Evolutionary conservation across 1,140 invertebrate species (phyloP).

Genomic region (Berghia stephanieae): DNA sequence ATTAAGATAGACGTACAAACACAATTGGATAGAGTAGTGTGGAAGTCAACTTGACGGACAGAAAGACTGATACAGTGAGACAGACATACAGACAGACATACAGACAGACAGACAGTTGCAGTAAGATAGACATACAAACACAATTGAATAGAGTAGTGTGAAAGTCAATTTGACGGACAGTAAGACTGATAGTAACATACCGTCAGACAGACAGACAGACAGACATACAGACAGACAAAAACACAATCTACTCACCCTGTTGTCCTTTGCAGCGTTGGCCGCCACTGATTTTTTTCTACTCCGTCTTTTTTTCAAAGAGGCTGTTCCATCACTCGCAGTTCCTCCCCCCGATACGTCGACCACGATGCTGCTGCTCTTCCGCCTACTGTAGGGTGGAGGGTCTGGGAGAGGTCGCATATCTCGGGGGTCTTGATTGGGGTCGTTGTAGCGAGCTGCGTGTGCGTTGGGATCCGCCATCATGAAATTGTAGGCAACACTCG

Average conservation of each 20-base stretch:
- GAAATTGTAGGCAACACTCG: slow-evolving; percentile 46
- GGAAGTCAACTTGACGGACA: not conserved
- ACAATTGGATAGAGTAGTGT: not conserved
- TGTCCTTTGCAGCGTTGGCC: slow-evolving; percentile 19
- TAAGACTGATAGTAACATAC: not conserved
- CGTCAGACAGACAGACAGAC: slow-evolving; percentile 25
- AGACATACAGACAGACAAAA: slow-evolving; percentile 25
- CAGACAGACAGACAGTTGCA: not conserved
- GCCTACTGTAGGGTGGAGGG: not conserved
- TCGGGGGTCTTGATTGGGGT: slow-evolving; percentile 17
- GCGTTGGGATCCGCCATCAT: slow-evolving; percentile 43
- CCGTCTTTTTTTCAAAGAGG: slow-evolving; percentile 14
- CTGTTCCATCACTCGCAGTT: not conserved
- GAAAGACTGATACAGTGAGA: slow-evolving; percentile 9
- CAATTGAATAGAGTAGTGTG: not conserved
- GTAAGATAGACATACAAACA: not conserved
- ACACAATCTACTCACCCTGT: slow-evolving; percentile 31
- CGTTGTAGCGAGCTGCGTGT: slow-evolving; percentile 37
- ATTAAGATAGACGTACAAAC: not conserved
- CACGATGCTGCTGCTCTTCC: slow-evolving; percentile 20
- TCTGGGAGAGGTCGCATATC: slow-evolving; percentile 30
- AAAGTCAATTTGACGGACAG: not conserved
- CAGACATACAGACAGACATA: not conserved
- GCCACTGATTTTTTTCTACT: slow-evolving; percentile 33
- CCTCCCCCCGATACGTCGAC: slow-evolving; percentile 24